Evolutionary conservation across 2,113 vertebrate species (phyloP), one percentile per base, ranked within the genome.

Genomic region (Sinocyclocheilus rhinocerous): DNA sequence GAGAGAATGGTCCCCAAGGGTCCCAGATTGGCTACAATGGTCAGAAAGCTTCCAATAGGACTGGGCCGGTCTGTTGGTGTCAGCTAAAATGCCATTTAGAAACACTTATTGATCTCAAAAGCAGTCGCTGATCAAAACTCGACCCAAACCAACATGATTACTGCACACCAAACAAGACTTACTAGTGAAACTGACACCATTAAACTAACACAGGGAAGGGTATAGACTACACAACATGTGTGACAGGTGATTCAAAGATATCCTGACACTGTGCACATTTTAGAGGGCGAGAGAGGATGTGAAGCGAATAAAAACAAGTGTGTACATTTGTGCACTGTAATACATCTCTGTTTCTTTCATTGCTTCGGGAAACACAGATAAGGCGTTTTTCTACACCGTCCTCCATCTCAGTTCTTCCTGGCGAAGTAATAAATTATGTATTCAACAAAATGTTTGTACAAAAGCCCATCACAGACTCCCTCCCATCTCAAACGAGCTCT

Each of bases 391-490:
- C 36, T 15, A 57, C n/a, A 29, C 52, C 39, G n/a, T 65, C 75
- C 78, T 72, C n/a, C 75, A 84, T 65, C 87, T 88, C 81, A 67
- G 29, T 88, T 84, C 42, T 87, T 83, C 39, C 39, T 81, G 72
- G 55, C 39, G 36, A 90, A 81, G 73, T 67, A 77, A 90, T 90
- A 90, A 88, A 90, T 90, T 86, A 90, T 90, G 89, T 83, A 88
- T 88, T 86, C 73, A 88, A 84, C 77, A 88, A 84, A 86, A 86
- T 73, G 81, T 88, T 86, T 86, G 61, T 61, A 86, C 76, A 84
- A 86, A 81, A 86, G 59, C 63, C 61, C 76, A 82, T 73, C 77
- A 76, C 85, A 87, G 83, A 76, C 61, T 84, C 84, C 84, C 83
- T 84, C 82, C 78, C 42, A 77, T 77, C 20, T 77, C 72, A 82